These are phyloP conservation scores for Panorpa germanica DNA, from an alignment of 2,888 invertebrate genomes.

Conservation along the genomic window DNA sequence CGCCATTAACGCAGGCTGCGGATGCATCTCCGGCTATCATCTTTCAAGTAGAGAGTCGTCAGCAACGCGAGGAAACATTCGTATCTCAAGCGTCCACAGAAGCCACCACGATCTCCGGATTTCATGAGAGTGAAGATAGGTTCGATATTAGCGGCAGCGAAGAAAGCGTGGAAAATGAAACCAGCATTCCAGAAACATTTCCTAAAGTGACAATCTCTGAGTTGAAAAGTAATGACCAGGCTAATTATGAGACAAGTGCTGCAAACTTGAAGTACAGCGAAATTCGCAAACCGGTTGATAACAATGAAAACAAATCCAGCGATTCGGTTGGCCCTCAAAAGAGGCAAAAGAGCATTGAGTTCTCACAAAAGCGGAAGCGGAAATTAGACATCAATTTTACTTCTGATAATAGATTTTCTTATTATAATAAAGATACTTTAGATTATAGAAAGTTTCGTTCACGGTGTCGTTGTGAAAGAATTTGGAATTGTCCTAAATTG, in stretches of 20 bases:
- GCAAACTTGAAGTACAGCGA: too few species aligned
- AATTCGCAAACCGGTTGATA: too few species aligned
- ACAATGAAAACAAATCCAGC: conserved; percentile 9
- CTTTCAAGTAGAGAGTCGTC: conserved; percentile 16
- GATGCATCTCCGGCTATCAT: conserved; percentile 8
- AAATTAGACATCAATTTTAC: conserved; percentile 15
- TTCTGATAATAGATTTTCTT: conserved; percentile 14
- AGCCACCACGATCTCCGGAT: conserved; percentile 9
- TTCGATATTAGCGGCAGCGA: conserved; percentile 11
- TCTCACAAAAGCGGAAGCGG: conserved; percentile 25
- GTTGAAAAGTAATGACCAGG: too few species aligned
- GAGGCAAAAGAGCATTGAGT: too few species aligned
- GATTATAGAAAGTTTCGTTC: conserved; percentile 23
- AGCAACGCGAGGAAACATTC: conserved; percentile 3
- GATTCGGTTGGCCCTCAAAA: conserved; percentile 13
- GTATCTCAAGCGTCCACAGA: conserved; percentile 4
- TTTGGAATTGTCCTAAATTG: conserved; percentile 29
- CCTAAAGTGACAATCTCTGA: too few species aligned
- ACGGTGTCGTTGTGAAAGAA: conserved; percentile 27
- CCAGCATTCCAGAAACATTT: conserved; percentile 10
- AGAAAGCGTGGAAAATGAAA: conserved; percentile 3
- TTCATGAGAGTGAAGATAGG: conserved; percentile 12
- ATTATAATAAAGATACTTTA: too few species aligned
- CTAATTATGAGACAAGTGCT: too few species aligned
- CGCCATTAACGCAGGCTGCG: conserved; percentile 6